Base-by-base conservation (phyloP, 2,888 invertebrate genomes). In the Melangyna quadrimaculata region DNA sequence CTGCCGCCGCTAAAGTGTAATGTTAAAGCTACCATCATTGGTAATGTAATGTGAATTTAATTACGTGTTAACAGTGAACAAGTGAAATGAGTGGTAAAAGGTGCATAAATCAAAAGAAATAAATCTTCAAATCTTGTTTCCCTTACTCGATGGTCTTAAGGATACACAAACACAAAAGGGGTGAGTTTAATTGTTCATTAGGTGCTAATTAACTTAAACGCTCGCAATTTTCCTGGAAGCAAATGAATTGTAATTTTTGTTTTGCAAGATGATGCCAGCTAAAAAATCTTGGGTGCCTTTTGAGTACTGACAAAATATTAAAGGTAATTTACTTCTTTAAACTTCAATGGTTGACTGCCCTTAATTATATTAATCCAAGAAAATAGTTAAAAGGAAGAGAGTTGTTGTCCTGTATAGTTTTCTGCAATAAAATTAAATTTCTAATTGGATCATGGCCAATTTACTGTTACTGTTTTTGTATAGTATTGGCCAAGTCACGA, bases 41-140 rank as follows among this genome's bases (percentile, higher is more conserved):
- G n/a, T 57, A 55, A 40, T 37, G 45, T 69, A 72, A 84, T 77
- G 84, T 72, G 75, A 80, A 72, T 84, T 77, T 69, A 80, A 80
- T 80, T 75, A 61, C 67, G 61, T 63, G 63, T 32, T 65, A 70
- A 70, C 27, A 78, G 32, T 24, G 70, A 48, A 51, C 35, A 24
- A 51, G 71, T 67, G 57, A 67, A 73, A 65, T 19, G 8, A 59
- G 61, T 69, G 74, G 69, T 35, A 27, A 73, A 35, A 59, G 67
- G 69, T 83, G 72, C 35, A 37, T 63, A 65, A 83, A 83, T 79
- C 70, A 78, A 74, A 51, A 35, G n/a, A 35, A 74, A 63, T 73
- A 63, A 78, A 73, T 61, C 53, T 8, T 53, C 19, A 45, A 61
- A 69, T 63, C n/a, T n/a, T 74, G 53, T 61, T 74, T 79, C 35